These are phyloP conservation scores for Nasonovia ribisnigri DNA, from an alignment of 2,888 invertebrate species.

Conservation along the genomic window DNA sequence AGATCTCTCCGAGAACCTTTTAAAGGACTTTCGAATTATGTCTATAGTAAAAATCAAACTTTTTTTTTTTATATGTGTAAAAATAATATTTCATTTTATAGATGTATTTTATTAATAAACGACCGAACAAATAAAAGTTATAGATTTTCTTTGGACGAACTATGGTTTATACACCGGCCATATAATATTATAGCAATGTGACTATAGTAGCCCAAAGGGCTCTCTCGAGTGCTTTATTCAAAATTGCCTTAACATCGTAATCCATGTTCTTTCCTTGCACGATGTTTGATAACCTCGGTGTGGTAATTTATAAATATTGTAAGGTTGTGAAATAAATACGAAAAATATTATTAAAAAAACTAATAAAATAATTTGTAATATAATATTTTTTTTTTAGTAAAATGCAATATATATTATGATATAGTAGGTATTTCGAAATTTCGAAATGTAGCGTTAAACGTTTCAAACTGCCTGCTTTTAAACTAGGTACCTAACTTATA, in stretches of 20 bases:
- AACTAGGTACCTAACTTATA: background rate
- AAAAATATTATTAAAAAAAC: background rate
- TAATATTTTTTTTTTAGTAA: background rate
- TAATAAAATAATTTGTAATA: background rate
- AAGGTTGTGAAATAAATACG: background rate
- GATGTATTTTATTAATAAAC: constrained; percentile 17
- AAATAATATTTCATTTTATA: constrained; percentile 26
- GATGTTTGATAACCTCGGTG: background rate
- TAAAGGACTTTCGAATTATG: background rate
- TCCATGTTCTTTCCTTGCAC: background rate
- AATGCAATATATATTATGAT: background rate
- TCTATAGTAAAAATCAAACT: constrained; percentile 27
- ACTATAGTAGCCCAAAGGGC: background rate
- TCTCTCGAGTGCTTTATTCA: background rate
- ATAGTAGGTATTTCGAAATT: background rate
- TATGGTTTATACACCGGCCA: background rate
- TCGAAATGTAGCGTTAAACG: background rate
- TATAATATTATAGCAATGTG: background rate
- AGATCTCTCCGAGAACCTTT: background rate
- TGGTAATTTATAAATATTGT: background rate
- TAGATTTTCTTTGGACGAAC: background rate
- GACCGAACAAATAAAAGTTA: background rate
- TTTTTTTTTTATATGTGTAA: background rate
- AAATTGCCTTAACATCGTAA: background rate
- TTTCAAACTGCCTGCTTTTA: background rate